These are phyloP conservation scores for Gambusia holbrooki DNA, from an alignment of 2,113 vertebrate species.

Conservation along the genomic window DNA sequence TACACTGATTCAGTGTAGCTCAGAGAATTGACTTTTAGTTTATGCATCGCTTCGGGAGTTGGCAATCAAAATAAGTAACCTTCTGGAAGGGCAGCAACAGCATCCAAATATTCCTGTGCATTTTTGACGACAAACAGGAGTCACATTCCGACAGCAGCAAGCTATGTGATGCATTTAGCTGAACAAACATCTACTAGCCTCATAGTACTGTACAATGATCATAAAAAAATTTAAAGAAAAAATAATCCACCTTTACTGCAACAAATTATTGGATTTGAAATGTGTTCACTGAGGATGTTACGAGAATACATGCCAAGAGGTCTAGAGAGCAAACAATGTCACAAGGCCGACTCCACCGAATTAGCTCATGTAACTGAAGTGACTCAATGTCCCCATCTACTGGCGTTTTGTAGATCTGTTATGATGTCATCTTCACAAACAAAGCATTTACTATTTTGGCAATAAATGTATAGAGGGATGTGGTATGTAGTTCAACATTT, in stretches of 20 bases:
- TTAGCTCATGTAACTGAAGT: neutral
- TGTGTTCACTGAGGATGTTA: too few relatives aligned
- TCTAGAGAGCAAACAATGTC: neutral
- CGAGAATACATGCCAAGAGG: neutral
- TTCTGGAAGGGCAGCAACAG: neutral
- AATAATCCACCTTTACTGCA: neutral
- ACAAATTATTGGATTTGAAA: too few relatives aligned
- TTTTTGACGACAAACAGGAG: neutral
- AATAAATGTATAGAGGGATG: too few relatives aligned
- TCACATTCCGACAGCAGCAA: neutral
- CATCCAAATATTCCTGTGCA: neutral
- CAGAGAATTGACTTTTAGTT: too few relatives aligned
- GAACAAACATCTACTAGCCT: neutral
- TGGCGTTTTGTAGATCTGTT: constrained; percentile 45
- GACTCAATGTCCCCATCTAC: constrained; percentile 62
- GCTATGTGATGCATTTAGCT: neutral
- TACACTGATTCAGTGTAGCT: too few relatives aligned
- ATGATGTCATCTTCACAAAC: constrained; percentile 44
- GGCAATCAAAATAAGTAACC: neutral
- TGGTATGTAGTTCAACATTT: too few relatives aligned
- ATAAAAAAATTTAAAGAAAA: neutral
- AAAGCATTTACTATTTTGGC: neutral
- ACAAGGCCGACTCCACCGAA: neutral
- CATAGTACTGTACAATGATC: neutral
- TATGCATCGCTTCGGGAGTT: too few relatives aligned